Evolutionary conservation across 2,113 vertebrate species (phyloP).

Genomic region (Anguilla rostrata): DNA sequence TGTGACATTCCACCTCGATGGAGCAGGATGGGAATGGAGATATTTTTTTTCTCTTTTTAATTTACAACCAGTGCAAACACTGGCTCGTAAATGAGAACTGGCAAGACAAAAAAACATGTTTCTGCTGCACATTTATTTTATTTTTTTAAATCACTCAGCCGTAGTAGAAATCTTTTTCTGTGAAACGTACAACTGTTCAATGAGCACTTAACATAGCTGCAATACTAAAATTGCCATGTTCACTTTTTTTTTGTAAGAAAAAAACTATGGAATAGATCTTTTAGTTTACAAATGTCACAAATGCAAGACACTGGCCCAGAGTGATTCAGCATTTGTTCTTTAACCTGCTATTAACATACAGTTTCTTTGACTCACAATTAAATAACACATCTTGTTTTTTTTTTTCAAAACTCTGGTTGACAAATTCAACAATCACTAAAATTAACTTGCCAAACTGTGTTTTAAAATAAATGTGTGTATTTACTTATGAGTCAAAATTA

Average conservation of each 20-base stretch:
- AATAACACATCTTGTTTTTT: background rate
- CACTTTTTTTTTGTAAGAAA: background rate
- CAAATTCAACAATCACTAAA: background rate
- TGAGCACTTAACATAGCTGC: background rate
- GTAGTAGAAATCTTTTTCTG: background rate
- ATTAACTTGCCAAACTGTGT: no score
- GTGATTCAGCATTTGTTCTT: background rate
- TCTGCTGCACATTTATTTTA: background rate
- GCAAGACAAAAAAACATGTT: background rate
- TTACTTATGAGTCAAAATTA: no score
- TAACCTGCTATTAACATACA: background rate
- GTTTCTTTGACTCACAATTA: background rate
- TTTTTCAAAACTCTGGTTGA: background rate
- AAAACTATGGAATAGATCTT: background rate
- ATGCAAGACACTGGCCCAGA: background rate
- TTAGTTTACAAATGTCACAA: background rate
- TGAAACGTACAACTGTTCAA: background rate
- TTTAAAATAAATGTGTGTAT: no score
- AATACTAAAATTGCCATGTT: background rate
- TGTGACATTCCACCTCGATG: slow-evolving; percentile 16
- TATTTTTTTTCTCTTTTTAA: slow-evolving; percentile 17
- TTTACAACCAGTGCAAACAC: background rate
- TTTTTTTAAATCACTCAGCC: background rate
- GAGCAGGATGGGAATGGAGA: background rate
- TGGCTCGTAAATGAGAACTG: slow-evolving; percentile 7